Evolutionary conservation across 2,113 vertebrate species (phyloP).

Genomic region (Lathamus discolor): DNA sequence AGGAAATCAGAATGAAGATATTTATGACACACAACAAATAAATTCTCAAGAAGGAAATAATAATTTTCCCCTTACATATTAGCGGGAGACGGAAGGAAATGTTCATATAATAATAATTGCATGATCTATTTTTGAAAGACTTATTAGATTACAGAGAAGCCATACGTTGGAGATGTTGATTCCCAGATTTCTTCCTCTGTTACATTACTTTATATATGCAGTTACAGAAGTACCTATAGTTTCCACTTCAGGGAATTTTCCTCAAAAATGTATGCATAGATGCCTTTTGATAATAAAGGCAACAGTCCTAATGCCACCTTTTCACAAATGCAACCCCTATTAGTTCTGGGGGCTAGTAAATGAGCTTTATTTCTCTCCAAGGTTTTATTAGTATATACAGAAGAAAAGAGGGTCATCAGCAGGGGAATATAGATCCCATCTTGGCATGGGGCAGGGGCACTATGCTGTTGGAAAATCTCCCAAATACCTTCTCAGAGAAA

Average conservation of each 20-base stretch:
- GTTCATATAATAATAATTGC: background rate
- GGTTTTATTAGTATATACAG: background rate
- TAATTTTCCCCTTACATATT: background rate
- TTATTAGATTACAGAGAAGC: background rate
- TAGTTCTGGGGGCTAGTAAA: background rate
- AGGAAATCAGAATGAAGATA: constrained; percentile 17
- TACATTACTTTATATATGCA: background rate
- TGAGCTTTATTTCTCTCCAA: background rate
- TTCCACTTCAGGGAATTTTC: constrained; percentile 31
- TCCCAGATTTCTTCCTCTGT: background rate
- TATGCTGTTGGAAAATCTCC: background rate
- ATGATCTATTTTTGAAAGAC: constrained; percentile 6
- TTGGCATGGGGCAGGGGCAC: background rate
- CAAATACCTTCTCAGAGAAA: background rate
- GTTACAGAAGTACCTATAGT: background rate
- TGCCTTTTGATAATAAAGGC: background rate
- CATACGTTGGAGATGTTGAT: background rate
- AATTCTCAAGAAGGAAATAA: constrained; percentile 13
- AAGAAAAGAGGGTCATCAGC: background rate
- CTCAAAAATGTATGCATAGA: background rate
- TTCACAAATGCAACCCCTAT: background rate
- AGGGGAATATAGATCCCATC: background rate
- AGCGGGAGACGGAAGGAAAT: background rate
- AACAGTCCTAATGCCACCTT: background rate
- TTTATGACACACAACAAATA: constrained; percentile 1